Percentiles rank a stretch among this genome's conserved stretches.
Conservation (phyloP, 2,888 invertebrate genomes). For the Erebia aethiops region DNA sequence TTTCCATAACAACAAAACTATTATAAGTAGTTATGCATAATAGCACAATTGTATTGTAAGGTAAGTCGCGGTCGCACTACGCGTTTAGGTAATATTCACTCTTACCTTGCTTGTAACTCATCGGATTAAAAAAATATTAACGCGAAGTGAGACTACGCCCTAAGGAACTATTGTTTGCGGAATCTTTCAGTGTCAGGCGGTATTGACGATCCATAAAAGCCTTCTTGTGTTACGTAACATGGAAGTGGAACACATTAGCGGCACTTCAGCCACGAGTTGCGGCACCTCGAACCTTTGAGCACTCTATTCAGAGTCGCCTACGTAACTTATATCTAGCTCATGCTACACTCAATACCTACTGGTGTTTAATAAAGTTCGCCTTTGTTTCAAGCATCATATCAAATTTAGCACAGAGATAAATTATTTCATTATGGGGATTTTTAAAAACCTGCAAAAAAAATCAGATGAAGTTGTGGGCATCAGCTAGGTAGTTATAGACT, state of each 20-base stretch:
- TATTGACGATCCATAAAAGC: constrained; percentile 35
- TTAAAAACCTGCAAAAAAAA: too few species aligned
- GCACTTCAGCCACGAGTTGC: constrained; percentile 20
- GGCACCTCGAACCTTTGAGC: constrained; percentile 5
- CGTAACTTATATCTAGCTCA: too few species aligned
- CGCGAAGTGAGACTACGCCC: not conserved
- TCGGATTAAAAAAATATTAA: too few species aligned
- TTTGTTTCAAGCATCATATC: too few species aligned
- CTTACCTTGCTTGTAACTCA: too few species aligned
- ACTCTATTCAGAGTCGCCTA: not conserved
- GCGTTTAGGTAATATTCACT: not conserved
- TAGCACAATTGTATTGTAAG: not conserved
- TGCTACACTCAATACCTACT: too few species aligned
- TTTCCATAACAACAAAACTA: constrained; percentile 7
- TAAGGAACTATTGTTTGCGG: constrained; percentile 19
- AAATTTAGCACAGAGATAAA: too few species aligned
- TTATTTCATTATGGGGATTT: too few species aligned
- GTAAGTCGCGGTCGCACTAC: not conserved
- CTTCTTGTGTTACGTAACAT: constrained; percentile 36
- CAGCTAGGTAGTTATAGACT: too few species aligned
- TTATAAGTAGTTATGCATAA: not conserved
- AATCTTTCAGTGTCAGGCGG: constrained; percentile 25
- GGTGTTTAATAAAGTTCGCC: too few species aligned
- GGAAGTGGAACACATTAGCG: constrained; percentile 32
- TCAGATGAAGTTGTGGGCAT: too few species aligned